Evolutionary conservation across 2,888 invertebrate genomes (phyloP), one percentile per base, ranked within the genome.

Genomic region (Dinocampus coccinellae): DNA sequence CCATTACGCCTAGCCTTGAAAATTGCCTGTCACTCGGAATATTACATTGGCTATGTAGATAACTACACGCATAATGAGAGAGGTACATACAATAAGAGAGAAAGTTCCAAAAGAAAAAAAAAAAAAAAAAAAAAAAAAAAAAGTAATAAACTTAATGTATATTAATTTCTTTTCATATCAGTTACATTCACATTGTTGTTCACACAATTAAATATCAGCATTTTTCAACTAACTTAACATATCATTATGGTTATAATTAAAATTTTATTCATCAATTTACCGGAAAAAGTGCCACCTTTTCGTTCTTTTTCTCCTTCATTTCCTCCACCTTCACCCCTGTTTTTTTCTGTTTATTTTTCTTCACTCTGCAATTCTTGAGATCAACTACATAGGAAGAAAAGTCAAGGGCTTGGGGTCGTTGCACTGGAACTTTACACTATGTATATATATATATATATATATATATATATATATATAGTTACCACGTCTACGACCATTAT

Each of bases 351-450:
- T 11, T 20, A 7, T 24, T 42, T 22, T 26, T 63, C 29, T 63
- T 47, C 63, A 39, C 36, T 24, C 9, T 20, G 29, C 20, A 29
- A 52, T 29, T 36, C 47, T 47, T 47, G 47, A 47, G 47, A 47
- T 47, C 47, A 47, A 20, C 47, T 47, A 47, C 47, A 47, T 47
- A 47, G 47, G 53, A 72, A 74, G 69, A 69, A 67, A 69, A 72
- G 68, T 73, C 70, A 78, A 78, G 78, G 73, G 76, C 73, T 77
- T 39, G 70, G 73, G 80, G 80, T 80, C 80, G 72, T 78, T 78
- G 78, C 78, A 73, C 80, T 71, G 55, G 47, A 72, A 73, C 73
- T 77, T 61, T 69, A 65, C 53, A 66, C 70, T 69, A 55, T 10
- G 42, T 16, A 24, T 61, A 60, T 36, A 24, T 39, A 61, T 16